Evolutionary conservation across 1,140 invertebrate species (phyloP), one percentile per base, ranked within the genome.

Genomic region (Pseudoatta argentina): DNA sequence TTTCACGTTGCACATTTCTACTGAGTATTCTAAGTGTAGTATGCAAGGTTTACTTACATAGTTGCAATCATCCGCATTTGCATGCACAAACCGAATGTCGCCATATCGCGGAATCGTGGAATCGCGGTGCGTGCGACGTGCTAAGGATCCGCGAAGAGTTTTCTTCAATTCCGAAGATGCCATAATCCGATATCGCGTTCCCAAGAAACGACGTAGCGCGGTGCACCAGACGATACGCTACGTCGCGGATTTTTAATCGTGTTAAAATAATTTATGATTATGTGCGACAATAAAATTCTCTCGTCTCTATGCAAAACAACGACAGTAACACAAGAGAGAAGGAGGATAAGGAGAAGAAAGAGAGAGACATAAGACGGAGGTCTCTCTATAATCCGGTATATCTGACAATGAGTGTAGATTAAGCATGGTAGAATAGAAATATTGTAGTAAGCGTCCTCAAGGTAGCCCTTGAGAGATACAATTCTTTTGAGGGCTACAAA

Each of bases 221-320:
- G 24, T n/a, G 53, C 73, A 8, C 21, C 18, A 8, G 4, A 12
- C 77, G 63, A 63, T 18, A 14, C 8, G 34, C 34, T 39, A 7
- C 10, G 5, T 44, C 21, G 57, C 39, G 30, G 7, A 24, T 79
- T 69, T 79, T 79, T 79, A 27, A 79, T 79, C 24, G 18, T 44
- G n/a, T 69, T 55, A 71, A 51, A 44, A n/a, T 34, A 64, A 81
- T 81, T 57, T 81, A 81, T 39, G 55, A 73, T 83, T 83, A 83
- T 61, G 55, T n/a, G 67, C 55, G 79, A 73, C 79, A n/a, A 83
- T 83, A 61, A 73, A 61, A 73, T 21, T 72, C 24, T 69, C 24
- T 72, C 67, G 44, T 53, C 7, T 39, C 12, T 14, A 34, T 73
- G 39, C 27, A 83, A 73, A 73, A 83, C 69, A 73, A 83, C 24